phyloP scores from a whole-genome alignment of 2,113 vertebrate species.

The Pituophis catenifer region DNA sequence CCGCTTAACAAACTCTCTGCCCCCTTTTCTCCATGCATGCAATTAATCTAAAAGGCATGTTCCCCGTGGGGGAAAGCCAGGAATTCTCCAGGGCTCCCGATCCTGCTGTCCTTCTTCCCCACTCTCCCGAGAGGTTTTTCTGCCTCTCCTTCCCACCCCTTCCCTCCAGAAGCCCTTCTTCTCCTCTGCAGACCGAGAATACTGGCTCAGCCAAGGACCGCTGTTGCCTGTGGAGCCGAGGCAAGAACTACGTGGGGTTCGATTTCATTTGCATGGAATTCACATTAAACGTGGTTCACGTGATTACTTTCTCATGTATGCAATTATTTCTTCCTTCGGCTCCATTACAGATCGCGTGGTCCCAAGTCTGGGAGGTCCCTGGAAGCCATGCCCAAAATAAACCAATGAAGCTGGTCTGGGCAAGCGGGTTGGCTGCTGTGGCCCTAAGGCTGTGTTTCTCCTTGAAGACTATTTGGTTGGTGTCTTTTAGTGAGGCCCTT shows the following conservation, averaged over 20 bases:
- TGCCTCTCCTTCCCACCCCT: neutral
- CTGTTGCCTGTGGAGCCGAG: neutral
- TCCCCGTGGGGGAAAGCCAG: constrained; percentile 28
- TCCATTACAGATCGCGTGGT: neutral
- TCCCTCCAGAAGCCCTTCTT: neutral
- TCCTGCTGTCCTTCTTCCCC: neutral
- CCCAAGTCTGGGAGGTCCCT: neutral
- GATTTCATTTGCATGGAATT: neutral
- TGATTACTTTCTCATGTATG: neutral
- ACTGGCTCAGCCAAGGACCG: neutral
- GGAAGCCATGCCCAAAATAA: neutral
- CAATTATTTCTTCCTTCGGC: neutral
- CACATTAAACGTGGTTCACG: neutral
- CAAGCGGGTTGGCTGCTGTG: neutral
- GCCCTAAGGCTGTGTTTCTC: neutral
- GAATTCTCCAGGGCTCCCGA: neutral
- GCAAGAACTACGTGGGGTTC: neutral
- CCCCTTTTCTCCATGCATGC: constrained; percentile 57
- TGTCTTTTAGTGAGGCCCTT: neutral
- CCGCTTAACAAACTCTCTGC: constrained; percentile 46
- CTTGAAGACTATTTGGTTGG: neutral
- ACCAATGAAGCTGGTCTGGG: neutral
- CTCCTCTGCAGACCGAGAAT: neutral
- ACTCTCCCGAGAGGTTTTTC: neutral
- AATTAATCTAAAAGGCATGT: constrained; percentile 63